Conservation (phyloP, 2,113 vertebrate species). For the Cottus gobio region DNA sequence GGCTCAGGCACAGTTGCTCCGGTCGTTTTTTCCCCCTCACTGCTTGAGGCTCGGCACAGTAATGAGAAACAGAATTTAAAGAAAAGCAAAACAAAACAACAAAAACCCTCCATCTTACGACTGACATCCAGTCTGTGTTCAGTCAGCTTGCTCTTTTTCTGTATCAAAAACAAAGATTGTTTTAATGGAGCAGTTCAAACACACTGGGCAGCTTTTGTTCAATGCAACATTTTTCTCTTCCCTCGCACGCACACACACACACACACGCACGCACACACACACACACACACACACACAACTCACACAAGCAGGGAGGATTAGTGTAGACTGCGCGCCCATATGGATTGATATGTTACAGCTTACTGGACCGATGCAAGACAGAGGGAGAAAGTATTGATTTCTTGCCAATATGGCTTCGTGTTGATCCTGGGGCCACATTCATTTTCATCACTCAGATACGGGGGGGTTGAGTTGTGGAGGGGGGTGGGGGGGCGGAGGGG, state of each 20-base stretch:
- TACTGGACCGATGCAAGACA: slow-evolving; percentile 73
- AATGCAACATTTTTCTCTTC: slow-evolving; percentile 63
- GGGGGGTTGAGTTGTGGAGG: no score
- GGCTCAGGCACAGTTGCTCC: slow-evolving; percentile 75
- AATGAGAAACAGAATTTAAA: slow-evolving; percentile 80
- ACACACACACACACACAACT: slow-evolving; percentile 17
- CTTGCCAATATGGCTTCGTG: slow-evolving; percentile 77
- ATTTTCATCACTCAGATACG: slow-evolving; percentile 71
- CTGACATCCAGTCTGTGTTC: slow-evolving; percentile 77
- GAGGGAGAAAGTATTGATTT: slow-evolving; percentile 74
- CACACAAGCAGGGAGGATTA: slow-evolving; percentile 61
- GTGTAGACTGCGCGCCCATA: slow-evolving; percentile 55
- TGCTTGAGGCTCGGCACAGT: slow-evolving; percentile 72
- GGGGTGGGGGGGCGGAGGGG: not conserved
- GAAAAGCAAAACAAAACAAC: slow-evolving; percentile 75
- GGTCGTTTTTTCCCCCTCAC: slow-evolving; percentile 61
- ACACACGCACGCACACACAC: slow-evolving; percentile 16
- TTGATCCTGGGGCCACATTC: slow-evolving; percentile 75
- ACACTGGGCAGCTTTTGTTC: slow-evolving; percentile 75
- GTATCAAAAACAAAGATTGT: slow-evolving; percentile 80
- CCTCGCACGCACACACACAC: slow-evolving; percentile 14
- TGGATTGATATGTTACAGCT: slow-evolving; percentile 80
- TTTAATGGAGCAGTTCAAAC: slow-evolving; percentile 81
- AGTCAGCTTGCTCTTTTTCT: slow-evolving; percentile 71
- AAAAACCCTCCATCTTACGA: slow-evolving; percentile 68